Base-by-base conservation (phyloP, 2,888 invertebrate species). In the Cyaniris semiargus region DNA sequence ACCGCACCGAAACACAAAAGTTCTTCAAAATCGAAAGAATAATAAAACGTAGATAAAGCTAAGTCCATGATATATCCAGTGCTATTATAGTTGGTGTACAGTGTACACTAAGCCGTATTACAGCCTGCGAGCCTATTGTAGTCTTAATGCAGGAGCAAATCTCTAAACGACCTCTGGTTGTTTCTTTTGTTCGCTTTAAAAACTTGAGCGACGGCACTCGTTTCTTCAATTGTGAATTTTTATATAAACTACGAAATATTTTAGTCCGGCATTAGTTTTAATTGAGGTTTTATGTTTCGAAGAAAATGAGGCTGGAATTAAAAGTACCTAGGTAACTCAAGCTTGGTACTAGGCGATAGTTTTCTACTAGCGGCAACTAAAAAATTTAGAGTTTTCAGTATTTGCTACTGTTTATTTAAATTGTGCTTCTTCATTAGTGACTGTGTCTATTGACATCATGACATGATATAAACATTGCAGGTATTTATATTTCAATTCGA, bases 131-230 rank as follows among this genome's bases (percentile, higher is more conserved):
- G 38, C 48, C 74, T 48, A 74, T 74, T 74, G 74, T 74, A 74
- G 74, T 74, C 74, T 74, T 74, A 74, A 74, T 74, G 74, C 74
- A 74, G 74, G 74, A 74, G 74, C 53, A 74, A 74, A 74, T 74
- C 53, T 72, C 72, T 74, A 74, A 74, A 74, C 74, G 74, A 74
- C 74, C 74, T 74, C 74, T 74, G 74, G 53, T 74, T 74, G 74
- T 74, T 74, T 48, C 74, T 74, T 74, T 74, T 74, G 74, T 74
- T 74, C 53, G 74, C 74, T 53, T 74, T 53, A 48, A 48, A 74
- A 74, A 74, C 74, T 74, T 74, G 74, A 74, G 53, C 74, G 74
- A 74, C 74, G 74, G 74, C 44, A 44, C 72, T 72, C 53, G 74
- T 74, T 74, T 74, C 74, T 74, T 74, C 74, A 74, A 53, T 74